Percentiles rank a stretch among this genome's conserved stretches.
Evolutionary conservation across 2,113 vertebrate species (phyloP).

Genomic region (Aptenodytes patagonicus): DNA sequence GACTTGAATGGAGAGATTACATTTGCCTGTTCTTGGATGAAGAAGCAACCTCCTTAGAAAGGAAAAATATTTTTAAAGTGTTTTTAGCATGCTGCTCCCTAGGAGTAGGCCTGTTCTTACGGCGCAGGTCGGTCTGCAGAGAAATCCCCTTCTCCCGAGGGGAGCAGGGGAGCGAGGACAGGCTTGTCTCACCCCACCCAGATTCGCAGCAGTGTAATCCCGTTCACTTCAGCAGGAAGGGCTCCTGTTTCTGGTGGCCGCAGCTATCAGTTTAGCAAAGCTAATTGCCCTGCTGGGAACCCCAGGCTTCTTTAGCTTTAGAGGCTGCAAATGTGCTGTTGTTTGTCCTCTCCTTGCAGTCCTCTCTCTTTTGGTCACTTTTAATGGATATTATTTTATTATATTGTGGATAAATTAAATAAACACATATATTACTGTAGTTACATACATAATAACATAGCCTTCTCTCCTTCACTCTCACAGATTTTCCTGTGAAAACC

Average conservation of each 20-base stretch:
- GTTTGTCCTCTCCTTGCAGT: neutral
- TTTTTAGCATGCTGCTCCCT: neutral
- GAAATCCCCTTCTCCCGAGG: neutral
- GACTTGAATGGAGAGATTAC: neutral
- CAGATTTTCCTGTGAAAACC: neutral
- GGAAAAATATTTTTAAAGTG: neutral
- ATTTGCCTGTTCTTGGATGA: neutral
- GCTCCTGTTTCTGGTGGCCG: neutral
- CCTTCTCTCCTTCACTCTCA: neutral
- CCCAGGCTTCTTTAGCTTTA: neutral
- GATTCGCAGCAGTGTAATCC: accelerated
- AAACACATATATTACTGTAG: neutral
- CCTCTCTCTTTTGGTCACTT: neutral
- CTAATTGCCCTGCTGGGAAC: neutral
- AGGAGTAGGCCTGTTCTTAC: neutral
- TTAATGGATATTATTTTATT: neutral
- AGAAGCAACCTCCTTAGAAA: neutral
- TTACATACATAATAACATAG: neutral
- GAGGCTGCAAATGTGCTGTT: neutral
- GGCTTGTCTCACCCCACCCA: neutral
- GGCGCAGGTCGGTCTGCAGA: neutral
- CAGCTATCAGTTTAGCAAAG: neutral
- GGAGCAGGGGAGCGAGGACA: neutral
- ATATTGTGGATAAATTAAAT: neutral
- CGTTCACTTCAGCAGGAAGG: neutral